A percentile compares a stretch with the other conserved stretches of the same genome.
phyloP scores from a whole-genome alignment of 1,140 invertebrate species.

The Drosophila trapezifrons region DNA sequence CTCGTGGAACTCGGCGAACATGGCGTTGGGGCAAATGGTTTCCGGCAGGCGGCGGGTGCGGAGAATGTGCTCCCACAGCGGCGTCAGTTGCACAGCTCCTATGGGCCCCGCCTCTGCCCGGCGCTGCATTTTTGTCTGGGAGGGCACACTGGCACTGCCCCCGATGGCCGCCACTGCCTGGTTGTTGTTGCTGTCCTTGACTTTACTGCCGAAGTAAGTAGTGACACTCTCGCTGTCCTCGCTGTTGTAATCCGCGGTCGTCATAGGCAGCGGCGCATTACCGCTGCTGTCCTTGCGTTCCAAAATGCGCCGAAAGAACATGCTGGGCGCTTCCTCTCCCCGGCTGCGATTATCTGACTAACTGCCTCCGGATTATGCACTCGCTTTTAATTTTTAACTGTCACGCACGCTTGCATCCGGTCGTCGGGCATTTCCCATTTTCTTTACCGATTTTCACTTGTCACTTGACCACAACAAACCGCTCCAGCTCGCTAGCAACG shows the following conservation, averaged over 20 bases:
- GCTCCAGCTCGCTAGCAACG: constrained; percentile 57
- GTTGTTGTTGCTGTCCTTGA: constrained; percentile 56
- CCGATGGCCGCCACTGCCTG: constrained; percentile 19
- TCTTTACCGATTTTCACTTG: not conserved
- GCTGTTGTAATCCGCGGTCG: constrained; percentile 23
- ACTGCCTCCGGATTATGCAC: constrained; percentile 36
- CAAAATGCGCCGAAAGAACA: constrained; percentile 79
- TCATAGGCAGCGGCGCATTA: constrained; percentile 3
- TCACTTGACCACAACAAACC: constrained; percentile 32
- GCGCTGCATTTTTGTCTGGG: constrained; percentile 50
- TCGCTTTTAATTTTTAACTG: constrained; percentile 62
- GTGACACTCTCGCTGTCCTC: constrained; percentile 48
- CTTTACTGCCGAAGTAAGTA: constrained; percentile 35
- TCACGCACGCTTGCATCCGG: constrained; percentile 75
- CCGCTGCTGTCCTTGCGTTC: constrained; percentile 57
- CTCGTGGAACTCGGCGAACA: constrained; percentile 89
- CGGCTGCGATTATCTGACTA: constrained; percentile 52
- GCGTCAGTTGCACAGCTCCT: constrained; percentile 86
- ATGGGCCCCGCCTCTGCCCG: constrained; percentile 33
- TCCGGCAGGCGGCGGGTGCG: constrained; percentile 86
- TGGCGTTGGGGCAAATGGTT: constrained; percentile 87
- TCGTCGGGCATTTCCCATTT: constrained; percentile 13
- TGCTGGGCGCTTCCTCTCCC: constrained; percentile 18
- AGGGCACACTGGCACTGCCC: not conserved
- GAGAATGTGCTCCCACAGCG: constrained; percentile 91